phyloP scores from a whole-genome alignment of 2,797 vertebrate genomes.

The Acanthiza pusilla region DNA sequence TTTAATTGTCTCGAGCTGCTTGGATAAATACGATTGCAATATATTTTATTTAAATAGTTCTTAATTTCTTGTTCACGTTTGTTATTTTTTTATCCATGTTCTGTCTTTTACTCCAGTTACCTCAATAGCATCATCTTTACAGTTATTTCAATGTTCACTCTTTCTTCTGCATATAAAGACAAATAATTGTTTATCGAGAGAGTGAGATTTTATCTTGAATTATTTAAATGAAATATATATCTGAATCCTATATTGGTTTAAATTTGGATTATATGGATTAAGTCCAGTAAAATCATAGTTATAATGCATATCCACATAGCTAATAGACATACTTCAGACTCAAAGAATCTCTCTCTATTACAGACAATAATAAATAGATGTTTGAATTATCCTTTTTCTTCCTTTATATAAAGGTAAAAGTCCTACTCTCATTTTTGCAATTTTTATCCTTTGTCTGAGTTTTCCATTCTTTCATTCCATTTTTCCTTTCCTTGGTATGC shows the following conservation, averaged over 20 bases:
- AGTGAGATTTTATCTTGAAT: neutral
- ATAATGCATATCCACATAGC: neutral
- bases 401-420: neutral
- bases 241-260: neutral
- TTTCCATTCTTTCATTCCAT: neutral
- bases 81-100: neutral
- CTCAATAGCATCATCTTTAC: neutral
- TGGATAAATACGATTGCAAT: neutral
- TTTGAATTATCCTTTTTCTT: neutral
- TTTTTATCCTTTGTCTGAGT: neutral
- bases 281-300: neutral
- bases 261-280: neutral
- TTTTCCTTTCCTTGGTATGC: neutral
- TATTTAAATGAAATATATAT: neutral
- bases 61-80: neutral
- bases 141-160: neutral
- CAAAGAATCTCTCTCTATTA: neutral
- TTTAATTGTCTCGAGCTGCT: fast-evolving
- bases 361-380: neutral
- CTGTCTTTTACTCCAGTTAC: neutral
- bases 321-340: neutral
- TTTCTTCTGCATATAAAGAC: neutral
- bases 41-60: neutral
- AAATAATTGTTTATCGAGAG: neutral
- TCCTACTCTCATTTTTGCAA: neutral